These are phyloP conservation scores for Allophyes oxyacanthae DNA, from an alignment of 2,888 invertebrate genomes.

Conservation along the genomic window DNA sequence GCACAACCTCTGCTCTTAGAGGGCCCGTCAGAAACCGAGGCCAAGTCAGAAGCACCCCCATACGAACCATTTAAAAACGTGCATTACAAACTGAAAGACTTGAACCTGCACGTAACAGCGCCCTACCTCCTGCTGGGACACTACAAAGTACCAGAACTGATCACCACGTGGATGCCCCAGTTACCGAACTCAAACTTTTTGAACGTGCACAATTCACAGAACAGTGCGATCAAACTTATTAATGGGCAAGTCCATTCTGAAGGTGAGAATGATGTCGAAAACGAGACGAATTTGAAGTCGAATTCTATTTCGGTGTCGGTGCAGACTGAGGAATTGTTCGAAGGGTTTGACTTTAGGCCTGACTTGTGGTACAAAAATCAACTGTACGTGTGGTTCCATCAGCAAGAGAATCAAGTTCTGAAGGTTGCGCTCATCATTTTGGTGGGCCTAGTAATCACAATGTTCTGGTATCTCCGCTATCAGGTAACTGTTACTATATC, in stretches of 20 bases:
- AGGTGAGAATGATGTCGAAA: constrained; percentile 77
- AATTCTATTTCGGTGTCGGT: constrained; percentile 86
- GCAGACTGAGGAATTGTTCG: constrained; percentile 89
- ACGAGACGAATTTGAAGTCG: constrained; percentile 82
- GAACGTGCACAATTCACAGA: constrained; percentile 67
- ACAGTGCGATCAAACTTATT: constrained; percentile 73
- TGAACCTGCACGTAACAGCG: constrained; percentile 80
- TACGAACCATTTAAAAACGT: constrained; percentile 87
- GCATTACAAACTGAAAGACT: constrained; percentile 81
- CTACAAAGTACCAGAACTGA: constrained; percentile 92
- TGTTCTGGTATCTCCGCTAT: constrained; percentile 93
- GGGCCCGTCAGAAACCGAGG: constrained; percentile 89
- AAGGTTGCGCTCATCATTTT: constrained; percentile 92
- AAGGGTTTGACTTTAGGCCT: constrained; percentile 78
- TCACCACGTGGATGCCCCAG: constrained; percentile 82
- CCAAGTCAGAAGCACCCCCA: constrained; percentile 67
- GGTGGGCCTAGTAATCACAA: constrained; percentile 91
- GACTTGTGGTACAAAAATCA: constrained; percentile 81
- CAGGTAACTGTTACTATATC: constrained; percentile 84
- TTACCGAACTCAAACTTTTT: constrained; percentile 77
- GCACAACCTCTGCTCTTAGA: constrained; percentile 92
- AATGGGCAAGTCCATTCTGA: constrained; percentile 79
- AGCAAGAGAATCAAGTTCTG: constrained; percentile 93
- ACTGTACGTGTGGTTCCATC: constrained; percentile 91
- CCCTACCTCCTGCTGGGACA: constrained; percentile 90